Evolutionary conservation across 2,888 invertebrate species (phyloP).

Genomic region (Apoda limacodes): DNA sequence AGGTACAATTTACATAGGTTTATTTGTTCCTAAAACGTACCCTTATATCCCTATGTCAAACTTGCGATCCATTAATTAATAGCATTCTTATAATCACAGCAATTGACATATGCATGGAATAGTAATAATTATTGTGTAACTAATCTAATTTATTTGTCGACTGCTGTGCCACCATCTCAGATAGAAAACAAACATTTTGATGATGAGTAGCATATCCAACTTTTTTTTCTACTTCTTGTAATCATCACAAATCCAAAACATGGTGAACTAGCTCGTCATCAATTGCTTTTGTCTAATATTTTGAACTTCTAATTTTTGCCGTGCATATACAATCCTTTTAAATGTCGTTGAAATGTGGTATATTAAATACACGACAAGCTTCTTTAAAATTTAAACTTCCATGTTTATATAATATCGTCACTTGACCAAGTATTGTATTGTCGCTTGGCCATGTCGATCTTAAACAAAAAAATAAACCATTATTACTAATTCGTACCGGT

Average conservation of each 20-base stretch:
- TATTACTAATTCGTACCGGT: too few relatives aligned
- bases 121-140: background rate
- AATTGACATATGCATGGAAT: background rate
- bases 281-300: too few relatives aligned
- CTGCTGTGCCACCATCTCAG: slow-evolving; percentile 6
- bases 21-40: slow-evolving; percentile 4
- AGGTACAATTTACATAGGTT: slow-evolving; percentile 2
- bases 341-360: too few relatives aligned
- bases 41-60: background rate
- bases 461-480: too few relatives aligned
- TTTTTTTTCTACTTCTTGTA: background rate
- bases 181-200: slow-evolving; percentile 1
- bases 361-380: too few relatives aligned
- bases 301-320: too few relatives aligned
- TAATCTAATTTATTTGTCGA: background rate
- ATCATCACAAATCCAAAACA: slow-evolving; percentile 2
- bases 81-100: slow-evolving; percentile 1
- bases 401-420: too few relatives aligned
- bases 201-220: background rate
- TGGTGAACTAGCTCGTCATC: too few relatives aligned
- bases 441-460: too few relatives aligned
- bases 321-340: too few relatives aligned
- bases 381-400: too few relatives aligned
- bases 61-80: slow-evolving; percentile 1
- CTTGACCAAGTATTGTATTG: too few relatives aligned